Evolutionary conservation across 2,888 invertebrate species (phyloP).

Genomic region (Epinotia demarniana): DNA sequence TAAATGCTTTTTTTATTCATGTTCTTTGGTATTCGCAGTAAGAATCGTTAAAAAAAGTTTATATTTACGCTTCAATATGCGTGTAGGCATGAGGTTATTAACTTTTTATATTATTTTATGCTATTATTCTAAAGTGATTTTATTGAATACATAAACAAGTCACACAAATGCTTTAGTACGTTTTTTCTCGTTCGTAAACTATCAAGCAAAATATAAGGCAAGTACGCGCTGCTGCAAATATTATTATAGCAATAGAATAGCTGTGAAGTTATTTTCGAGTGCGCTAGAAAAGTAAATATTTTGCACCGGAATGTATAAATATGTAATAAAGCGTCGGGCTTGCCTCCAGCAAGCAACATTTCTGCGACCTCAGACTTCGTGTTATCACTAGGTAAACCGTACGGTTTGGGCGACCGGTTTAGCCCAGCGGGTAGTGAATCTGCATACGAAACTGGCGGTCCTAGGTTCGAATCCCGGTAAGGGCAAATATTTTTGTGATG

Average conservation of each 20-base stretch:
- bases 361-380: neutral
- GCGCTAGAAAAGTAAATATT: no score
- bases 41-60: neutral
- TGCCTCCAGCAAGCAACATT: no score
- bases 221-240: neutral
- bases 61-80: neutral
- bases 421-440: no score
- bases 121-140: neutral
- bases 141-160: neutral
- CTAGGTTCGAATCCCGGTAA: no score
- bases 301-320: neutral
- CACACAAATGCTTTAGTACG: neutral
- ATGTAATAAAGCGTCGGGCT: neutral
- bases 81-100: neutral
- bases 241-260: neutral
- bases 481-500: no score
- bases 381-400: no score
- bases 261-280: no score
- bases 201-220: neutral
- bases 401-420: no score
- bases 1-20: neutral
- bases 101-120: neutral
- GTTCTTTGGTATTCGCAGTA: neutral
- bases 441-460: no score
- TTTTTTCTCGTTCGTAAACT: no score